Evolutionary conservation across 2,888 invertebrate genomes (phyloP).

Genomic region (Camptogramma bilineatum): DNA sequence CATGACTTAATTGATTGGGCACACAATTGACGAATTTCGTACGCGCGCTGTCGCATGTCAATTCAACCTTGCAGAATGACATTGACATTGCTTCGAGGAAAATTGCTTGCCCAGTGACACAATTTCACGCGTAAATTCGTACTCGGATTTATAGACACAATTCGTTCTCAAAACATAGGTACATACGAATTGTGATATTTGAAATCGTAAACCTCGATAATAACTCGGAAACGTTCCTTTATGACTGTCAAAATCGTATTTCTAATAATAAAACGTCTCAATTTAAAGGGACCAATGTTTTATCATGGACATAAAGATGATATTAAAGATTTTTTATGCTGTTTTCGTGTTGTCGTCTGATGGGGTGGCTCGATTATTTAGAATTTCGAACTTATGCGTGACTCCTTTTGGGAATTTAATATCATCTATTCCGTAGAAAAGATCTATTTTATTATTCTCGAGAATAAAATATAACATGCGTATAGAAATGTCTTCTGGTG

Average conservation of each 20-base stretch:
- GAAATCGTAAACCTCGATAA: conserved; percentile 74
- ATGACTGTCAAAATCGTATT: conserved; percentile 82
- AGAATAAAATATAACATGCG: neutral
- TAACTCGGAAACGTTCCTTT: conserved; percentile 74
- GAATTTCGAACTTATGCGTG: conserved; percentile 44
- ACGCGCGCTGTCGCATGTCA: conserved; percentile 49
- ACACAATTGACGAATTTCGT: conserved; percentile 51
- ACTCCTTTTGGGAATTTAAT: conserved; percentile 57
- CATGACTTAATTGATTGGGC: conserved; percentile 44
- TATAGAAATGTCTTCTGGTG: neutral
- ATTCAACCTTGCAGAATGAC: conserved; percentile 69
- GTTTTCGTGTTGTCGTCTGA: conserved; percentile 67
- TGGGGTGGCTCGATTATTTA: conserved; percentile 58
- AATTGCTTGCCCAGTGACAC: conserved; percentile 58
- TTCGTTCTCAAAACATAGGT: conserved; percentile 10
- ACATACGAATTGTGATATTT: conserved; percentile 66
- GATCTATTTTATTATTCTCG: neutral
- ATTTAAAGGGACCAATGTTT: conserved; percentile 79
- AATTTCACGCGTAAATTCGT: conserved; percentile 11
- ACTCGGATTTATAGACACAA: conserved; percentile 3
- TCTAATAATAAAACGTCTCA: conserved; percentile 84
- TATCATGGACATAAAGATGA: conserved; percentile 74
- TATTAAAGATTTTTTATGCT: conserved; percentile 58
- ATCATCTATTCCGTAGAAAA: conserved; percentile 50
- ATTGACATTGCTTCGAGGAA: conserved; percentile 80